Evolutionary conservation across 1,140 invertebrate genomes (phyloP), one percentile per base, ranked within the genome.

Genomic region (Glossosoma conforme): DNA sequence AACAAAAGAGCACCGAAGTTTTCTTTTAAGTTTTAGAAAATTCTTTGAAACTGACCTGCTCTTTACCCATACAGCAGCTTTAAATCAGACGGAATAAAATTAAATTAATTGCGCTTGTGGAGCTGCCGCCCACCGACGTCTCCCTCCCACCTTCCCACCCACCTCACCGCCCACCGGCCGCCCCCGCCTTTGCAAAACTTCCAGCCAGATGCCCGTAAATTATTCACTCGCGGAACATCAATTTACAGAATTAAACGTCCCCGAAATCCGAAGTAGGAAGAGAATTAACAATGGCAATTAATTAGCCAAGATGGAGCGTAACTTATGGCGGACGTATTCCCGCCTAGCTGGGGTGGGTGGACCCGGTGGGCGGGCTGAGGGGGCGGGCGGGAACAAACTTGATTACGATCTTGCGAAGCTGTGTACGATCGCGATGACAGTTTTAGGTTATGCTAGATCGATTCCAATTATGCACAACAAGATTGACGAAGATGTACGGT

Each of bases 181-280:
- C 41, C 37, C 36, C 3, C 15, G 24, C 25, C 20, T 11, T 14
- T 30, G 2, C 38, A 2, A 21, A 1, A 20, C 24, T 18, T 14
- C 50, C 43, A 14, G 37, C 38, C 24, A 48, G 42, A 44, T 48
- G 56, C 38, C 56, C 52, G 56, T 58, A 58, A 58, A 58, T 58
- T 58, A 58, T 58, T 58, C 56, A 58, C 51, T 54, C 47, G 52
- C 52, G 44, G 52, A 54, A 54, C 56, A 58, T 58, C 56, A 58
- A 58, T 58, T 58, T 58, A 54, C 52, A 53, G 56, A 58, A 58
- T 58, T 58, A 58, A 58, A 58, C 56, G 56, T 58, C 56, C 56
- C 56, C 56, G 56, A 58, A 58, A 58, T 58, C 56, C 56, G 48
- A 54, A 58, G 56, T 54, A 54, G 52, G 52, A 54, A 54, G 56